phyloP scores from a whole-genome alignment of 1,140 invertebrate species.

The Bombus sibiricus region DNA sequence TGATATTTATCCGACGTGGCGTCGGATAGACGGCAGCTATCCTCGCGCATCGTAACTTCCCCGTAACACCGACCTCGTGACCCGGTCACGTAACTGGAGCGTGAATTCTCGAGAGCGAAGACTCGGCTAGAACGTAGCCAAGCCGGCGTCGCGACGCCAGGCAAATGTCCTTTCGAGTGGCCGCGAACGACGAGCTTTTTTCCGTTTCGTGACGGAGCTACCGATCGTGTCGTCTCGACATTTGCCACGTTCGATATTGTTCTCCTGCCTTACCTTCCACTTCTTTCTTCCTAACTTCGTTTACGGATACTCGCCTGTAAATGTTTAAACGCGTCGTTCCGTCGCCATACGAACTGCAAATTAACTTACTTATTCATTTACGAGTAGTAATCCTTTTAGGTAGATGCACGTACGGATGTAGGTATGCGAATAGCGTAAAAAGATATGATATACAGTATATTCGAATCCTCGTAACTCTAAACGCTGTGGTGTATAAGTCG shows the following conservation, averaged over 20 bases:
- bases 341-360: background rate
- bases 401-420: too few species aligned
- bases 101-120: slow-evolving; percentile 48
- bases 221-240: slow-evolving; percentile 5
- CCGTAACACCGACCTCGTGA: slow-evolving; percentile 53
- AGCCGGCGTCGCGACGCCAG: slow-evolving; percentile 42
- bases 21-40: slow-evolving; percentile 53
- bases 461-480: too few species aligned
- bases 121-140: slow-evolving; percentile 31
- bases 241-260: background rate
- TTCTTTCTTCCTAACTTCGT: background rate
- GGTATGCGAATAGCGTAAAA: too few species aligned
- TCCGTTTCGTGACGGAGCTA: slow-evolving; percentile 13
- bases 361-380: background rate
- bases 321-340: background rate
- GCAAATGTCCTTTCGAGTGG: slow-evolving; percentile 41
- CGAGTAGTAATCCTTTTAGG: too few species aligned
- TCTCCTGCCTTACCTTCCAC: background rate
- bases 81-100: slow-evolving; percentile 66
- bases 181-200: background rate
- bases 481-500: too few species aligned
- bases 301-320: background rate
- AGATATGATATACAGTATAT: too few species aligned
- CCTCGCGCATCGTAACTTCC: slow-evolving; percentile 24
- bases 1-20: slow-evolving; percentile 45